phyloP scores from a whole-genome alignment of 2,888 invertebrate species.

The Rotaria macrura region DNA sequence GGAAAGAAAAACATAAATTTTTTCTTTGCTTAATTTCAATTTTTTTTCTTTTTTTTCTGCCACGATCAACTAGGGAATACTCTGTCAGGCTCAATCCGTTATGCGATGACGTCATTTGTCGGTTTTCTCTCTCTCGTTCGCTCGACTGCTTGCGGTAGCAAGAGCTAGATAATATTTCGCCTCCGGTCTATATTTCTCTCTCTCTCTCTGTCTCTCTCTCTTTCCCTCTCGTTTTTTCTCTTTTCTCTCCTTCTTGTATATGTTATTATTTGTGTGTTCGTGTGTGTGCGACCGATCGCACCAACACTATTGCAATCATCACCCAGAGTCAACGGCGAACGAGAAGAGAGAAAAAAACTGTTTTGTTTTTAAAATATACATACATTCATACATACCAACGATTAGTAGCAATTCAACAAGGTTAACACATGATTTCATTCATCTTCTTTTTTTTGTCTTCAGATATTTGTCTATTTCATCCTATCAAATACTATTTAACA shows the following conservation, averaged over 20 bases:
- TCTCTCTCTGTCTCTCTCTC: background rate
- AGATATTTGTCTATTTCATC: background rate
- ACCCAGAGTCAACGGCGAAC: background rate
- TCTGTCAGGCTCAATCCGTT: background rate
- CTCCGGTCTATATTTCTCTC: background rate
- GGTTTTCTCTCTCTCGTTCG: background rate
- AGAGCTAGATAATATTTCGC: background rate
- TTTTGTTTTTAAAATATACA: background rate
- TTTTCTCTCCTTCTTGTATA: background rate
- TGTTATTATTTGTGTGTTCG: constrained; percentile 8
- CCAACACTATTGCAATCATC: background rate
- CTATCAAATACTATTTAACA: background rate
- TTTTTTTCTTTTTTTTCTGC: background rate
- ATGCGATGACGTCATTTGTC: background rate
- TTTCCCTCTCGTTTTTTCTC: background rate
- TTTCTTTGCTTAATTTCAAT: background rate
- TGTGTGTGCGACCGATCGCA: background rate
- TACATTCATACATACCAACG: background rate
- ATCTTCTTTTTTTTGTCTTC: background rate
- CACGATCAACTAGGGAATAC: background rate
- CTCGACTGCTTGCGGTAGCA: background rate
- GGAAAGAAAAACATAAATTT: too few species aligned
- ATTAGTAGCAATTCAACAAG: background rate
- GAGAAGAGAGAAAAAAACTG: background rate
- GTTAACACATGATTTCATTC: background rate